These are phyloP conservation scores for Mystacornis crossleyi DNA, from an alignment of 2,113 vertebrate genomes.

Conservation along the genomic window DNA sequence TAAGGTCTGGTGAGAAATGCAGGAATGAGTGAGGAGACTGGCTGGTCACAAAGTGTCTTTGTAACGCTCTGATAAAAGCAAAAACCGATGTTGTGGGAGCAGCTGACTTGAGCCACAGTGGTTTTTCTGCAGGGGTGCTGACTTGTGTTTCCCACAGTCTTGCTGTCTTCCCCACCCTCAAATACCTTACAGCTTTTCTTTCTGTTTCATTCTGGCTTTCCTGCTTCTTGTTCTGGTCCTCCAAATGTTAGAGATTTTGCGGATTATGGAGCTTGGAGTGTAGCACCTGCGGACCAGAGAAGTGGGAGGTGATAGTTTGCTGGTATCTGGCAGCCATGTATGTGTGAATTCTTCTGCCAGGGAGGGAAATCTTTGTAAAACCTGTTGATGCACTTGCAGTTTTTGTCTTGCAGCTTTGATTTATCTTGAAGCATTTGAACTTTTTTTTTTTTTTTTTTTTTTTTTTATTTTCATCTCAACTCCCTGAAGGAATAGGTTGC, in stretches of 20 bases:
- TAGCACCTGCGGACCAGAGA: background rate
- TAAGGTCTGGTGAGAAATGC: background rate
- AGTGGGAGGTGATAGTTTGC: background rate
- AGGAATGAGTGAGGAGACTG: background rate
- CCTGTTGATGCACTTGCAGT: background rate
- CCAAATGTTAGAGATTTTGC: fast-evolving
- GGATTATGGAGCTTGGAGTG: background rate
- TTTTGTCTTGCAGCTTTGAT: background rate
- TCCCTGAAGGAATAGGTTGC: too few relatives aligned
- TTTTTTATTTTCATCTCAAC: too few relatives aligned
- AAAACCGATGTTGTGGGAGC: background rate
- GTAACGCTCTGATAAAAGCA: background rate
- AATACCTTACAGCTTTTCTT: background rate
- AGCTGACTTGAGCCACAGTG: background rate
- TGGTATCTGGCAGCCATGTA: background rate
- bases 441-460: background rate
- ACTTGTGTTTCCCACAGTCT: background rate
- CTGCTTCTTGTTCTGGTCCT: background rate
- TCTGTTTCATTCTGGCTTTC: background rate
- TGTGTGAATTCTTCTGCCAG: background rate
- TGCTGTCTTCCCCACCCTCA: background rate
- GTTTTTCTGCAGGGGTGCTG: background rate
- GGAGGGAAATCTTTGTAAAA: background rate
- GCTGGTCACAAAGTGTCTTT: background rate
- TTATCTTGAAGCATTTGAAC: background rate